Conservation (phyloP, 2,888 invertebrate species). For the Myathropa florea region DNA sequence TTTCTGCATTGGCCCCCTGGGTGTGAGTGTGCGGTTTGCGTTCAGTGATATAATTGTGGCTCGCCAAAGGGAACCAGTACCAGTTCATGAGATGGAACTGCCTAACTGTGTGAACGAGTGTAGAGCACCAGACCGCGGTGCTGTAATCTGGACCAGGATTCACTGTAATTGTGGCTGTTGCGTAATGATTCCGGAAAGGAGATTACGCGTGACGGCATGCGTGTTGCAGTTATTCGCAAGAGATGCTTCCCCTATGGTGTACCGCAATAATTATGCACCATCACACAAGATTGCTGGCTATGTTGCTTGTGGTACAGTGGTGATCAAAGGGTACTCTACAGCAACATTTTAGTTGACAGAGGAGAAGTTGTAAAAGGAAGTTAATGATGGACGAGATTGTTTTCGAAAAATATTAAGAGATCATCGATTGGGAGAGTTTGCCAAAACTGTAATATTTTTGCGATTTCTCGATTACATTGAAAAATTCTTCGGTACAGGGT, state of each 20-base stretch:
- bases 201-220: slow-evolving; percentile 38
- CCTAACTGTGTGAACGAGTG: slow-evolving; percentile 40
- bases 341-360: not conserved
- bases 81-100: not conserved
- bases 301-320: not conserved
- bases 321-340: not conserved
- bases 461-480: too few relatives aligned
- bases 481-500: too few relatives aligned
- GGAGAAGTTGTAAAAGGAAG: too few relatives aligned
- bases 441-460: too few relatives aligned
- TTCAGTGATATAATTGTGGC: slow-evolving; percentile 23
- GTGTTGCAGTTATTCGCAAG: slow-evolving; percentile 31
- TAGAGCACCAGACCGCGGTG: slow-evolving; percentile 24
- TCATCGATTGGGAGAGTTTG: too few relatives aligned
- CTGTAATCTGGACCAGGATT: slow-evolving; percentile 60
- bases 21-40: slow-evolving; percentile 5
- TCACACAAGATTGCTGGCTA: not conserved
- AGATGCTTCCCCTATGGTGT: slow-evolving; percentile 32
- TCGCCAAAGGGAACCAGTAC: slow-evolving; percentile 51
- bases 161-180: slow-evolving; percentile 62
- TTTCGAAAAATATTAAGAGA: too few relatives aligned
- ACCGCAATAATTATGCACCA: slow-evolving; percentile 43
- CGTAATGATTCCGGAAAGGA: slow-evolving; percentile 50
- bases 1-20: not conserved
- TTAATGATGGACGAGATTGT: too few relatives aligned